phyloP scores from a whole-genome alignment of 2,888 invertebrate species.

The Mythimna loreyi region DNA sequence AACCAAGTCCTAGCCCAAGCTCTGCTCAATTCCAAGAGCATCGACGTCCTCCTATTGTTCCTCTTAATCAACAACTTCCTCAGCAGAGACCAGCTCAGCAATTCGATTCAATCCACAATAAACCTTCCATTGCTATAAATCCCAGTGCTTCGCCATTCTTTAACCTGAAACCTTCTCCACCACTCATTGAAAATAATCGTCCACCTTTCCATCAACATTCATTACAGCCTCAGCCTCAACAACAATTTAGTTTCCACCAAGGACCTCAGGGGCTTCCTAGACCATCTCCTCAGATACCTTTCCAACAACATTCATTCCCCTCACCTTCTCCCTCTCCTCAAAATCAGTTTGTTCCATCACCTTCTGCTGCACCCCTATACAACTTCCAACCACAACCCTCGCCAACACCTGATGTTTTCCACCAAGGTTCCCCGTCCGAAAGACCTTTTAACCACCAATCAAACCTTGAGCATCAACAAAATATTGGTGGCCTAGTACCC shows the following conservation, averaged over 20 bases:
- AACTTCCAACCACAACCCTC: constrained; percentile 85
- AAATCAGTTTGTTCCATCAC: constrained; percentile 84
- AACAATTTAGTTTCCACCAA: constrained; percentile 87
- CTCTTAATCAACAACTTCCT: constrained; percentile 87
- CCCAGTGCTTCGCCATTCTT: constrained; percentile 85
- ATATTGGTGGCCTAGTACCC: constrained; percentile 88
- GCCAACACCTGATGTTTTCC: constrained; percentile 76
- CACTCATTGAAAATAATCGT: constrained; percentile 83
- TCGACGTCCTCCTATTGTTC: constrained; percentile 78
- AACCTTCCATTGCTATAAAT: constrained; percentile 78
- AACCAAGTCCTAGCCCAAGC: constrained; percentile 79
- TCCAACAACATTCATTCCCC: constrained; percentile 76
- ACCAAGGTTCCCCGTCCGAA: constrained; percentile 80
- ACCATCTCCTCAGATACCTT: constrained; percentile 75
- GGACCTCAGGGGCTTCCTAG: constrained; percentile 79
- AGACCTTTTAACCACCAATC: constrained; percentile 76
- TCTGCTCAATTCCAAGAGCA: constrained; percentile 82
- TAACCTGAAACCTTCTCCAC: constrained; percentile 87
- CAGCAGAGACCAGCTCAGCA: constrained; percentile 85
- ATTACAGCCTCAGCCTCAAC: constrained; percentile 75
- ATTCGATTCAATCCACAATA: constrained; percentile 81
- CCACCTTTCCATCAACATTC: constrained; percentile 81
- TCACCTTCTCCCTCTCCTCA: constrained; percentile 81
- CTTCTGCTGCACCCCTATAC: constrained; percentile 82
- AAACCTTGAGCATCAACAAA: constrained; percentile 83